Evolutionary conservation across 2,888 invertebrate genomes (phyloP).

Genomic region (Tetranychus piercei): DNA sequence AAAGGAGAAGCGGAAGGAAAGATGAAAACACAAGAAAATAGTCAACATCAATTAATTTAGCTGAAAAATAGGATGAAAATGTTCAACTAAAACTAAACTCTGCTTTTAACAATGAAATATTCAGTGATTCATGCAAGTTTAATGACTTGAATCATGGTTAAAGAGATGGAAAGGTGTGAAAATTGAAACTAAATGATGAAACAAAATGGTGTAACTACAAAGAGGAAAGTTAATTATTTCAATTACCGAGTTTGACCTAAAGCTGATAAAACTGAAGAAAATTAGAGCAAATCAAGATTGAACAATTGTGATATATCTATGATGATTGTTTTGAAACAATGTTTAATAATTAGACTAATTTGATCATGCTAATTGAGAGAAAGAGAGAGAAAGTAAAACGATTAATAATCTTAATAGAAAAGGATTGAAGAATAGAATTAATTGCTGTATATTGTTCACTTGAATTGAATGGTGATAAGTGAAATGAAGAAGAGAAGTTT

Average conservation of each 20-base stretch:
- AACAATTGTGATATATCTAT: background rate
- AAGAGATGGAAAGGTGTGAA: background rate
- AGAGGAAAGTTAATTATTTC: background rate
- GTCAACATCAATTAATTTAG: background rate
- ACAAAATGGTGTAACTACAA: background rate
- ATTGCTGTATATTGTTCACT: too few species aligned
- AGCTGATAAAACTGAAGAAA: background rate
- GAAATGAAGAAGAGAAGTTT: too few species aligned
- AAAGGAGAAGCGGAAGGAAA: background rate
- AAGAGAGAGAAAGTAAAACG: constrained; percentile 2
- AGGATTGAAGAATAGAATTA: too few species aligned
- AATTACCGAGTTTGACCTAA: background rate
- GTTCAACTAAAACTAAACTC: background rate
- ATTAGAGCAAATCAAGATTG: background rate
- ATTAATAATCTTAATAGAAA: background rate
- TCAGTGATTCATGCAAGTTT: background rate
- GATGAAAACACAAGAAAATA: background rate
- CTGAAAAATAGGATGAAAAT: background rate
- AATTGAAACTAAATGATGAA: background rate
- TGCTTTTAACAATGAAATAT: background rate
- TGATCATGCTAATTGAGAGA: background rate
- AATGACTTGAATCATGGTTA: background rate
- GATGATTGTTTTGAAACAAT: too few species aligned
- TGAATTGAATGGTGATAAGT: too few species aligned
- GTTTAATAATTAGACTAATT: background rate